A percentile compares a stretch with the other conserved stretches of the same genome.
These are phyloP conservation scores for Panagrolaimus sp. DNA, from an alignment of 1,140 invertebrate genomes.

Conservation along the genomic window DNA sequence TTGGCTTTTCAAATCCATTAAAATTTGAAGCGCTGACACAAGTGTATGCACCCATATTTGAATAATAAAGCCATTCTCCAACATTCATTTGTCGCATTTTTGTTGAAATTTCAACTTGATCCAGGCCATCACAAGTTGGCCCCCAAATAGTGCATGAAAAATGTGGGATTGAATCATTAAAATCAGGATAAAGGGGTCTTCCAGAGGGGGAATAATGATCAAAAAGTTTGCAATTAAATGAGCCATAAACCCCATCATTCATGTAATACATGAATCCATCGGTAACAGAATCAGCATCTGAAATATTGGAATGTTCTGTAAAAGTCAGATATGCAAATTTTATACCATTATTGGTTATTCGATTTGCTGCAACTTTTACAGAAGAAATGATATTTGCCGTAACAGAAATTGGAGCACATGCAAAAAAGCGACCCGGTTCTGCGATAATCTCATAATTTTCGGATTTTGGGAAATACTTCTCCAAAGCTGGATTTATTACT, in stretches of 20 bases:
- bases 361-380: constrained; percentile 64
- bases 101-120: constrained; percentile 69
- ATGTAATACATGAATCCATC: constrained; percentile 84
- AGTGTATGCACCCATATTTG: constrained; percentile 56
- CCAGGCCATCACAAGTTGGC: constrained; percentile 86
- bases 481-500: constrained; percentile 73
- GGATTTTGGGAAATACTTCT: constrained; percentile 73
- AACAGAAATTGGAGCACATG: constrained; percentile 84
- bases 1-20: constrained; percentile 69
- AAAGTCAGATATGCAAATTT: no score
- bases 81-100: constrained; percentile 62
- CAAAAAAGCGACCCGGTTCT: constrained; percentile 92
- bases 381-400: constrained; percentile 79
- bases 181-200: constrained; percentile 67
- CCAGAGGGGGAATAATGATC: constrained; percentile 73
- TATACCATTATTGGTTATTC: constrained; percentile 46
- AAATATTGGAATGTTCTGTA: no score
- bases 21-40: constrained; percentile 60
- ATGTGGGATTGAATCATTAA: constrained; percentile 59
- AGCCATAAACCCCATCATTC: constrained; percentile 94
- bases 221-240: constrained; percentile 91
- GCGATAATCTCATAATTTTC: constrained; percentile 73
- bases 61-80: constrained; percentile 75
- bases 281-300: constrained; percentile 57
- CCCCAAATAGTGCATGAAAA: constrained; percentile 72